A percentile compares a stretch with the other conserved stretches of the same genome.
Conservation (phyloP, 2,888 invertebrate species). For the Thereva unica region DNA sequence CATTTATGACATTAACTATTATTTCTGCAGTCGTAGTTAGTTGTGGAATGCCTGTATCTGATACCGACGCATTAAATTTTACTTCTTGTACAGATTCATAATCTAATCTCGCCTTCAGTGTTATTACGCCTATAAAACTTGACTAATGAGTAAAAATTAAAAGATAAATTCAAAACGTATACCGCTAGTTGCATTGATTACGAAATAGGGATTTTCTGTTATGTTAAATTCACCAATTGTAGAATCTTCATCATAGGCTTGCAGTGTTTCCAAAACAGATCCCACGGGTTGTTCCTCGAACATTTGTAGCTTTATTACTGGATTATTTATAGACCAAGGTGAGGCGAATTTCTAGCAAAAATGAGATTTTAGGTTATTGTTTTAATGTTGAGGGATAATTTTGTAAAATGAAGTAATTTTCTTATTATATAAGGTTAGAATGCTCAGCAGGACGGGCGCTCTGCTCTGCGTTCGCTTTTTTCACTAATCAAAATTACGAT, state of each 20-base stretch:
- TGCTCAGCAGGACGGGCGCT: no score
- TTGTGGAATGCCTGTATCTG: constrained; percentile 85
- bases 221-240: constrained; percentile 73
- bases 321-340: constrained; percentile 72
- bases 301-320: constrained; percentile 68
- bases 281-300: constrained; percentile 83
- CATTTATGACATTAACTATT: constrained; percentile 75
- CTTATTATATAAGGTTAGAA: no score
- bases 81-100: constrained; percentile 77
- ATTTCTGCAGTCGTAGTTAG: constrained; percentile 78
- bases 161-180: constrained; percentile 38
- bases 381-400: no score
- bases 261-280: constrained; percentile 74
- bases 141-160: neutral
- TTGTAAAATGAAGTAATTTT: no score
- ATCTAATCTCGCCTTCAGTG: constrained; percentile 77
- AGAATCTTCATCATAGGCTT: constrained; percentile 81
- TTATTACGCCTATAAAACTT: constrained; percentile 68
- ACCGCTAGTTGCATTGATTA: constrained; percentile 80
- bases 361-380: constrained; percentile 29
- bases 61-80: constrained; percentile 79
- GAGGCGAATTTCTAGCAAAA: constrained; percentile 65
- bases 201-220: constrained; percentile 74
- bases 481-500: no score
- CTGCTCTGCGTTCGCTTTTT: no score